These are phyloP conservation scores for Ficedula albicollis DNA, from an alignment of 2,797 vertebrate species.

Conservation along the genomic window DNA sequence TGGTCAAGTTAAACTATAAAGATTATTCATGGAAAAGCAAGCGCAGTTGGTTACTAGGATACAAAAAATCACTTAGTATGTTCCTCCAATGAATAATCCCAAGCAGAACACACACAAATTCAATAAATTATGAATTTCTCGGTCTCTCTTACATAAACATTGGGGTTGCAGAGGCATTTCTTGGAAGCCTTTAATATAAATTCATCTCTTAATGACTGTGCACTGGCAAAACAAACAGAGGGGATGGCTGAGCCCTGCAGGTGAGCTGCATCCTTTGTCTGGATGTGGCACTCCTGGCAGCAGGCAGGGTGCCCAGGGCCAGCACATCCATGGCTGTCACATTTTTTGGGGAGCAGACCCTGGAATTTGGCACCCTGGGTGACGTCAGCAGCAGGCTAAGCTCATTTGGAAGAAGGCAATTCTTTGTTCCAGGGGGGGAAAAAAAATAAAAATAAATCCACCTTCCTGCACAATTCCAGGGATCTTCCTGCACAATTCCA, in stretches of 20 bases:
- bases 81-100: slow-evolving; percentile 54
- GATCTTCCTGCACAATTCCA: neutral
- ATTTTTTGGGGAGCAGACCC: neutral
- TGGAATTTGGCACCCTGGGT: neutral
- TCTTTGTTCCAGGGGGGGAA: neutral
- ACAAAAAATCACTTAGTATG: slow-evolving; percentile 50
- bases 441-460: neutral
- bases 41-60: slow-evolving; percentile 58
- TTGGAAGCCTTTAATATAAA: slow-evolving; percentile 42
- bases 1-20: slow-evolving; percentile 34
- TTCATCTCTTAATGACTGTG: slow-evolving; percentile 29
- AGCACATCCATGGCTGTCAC: neutral
- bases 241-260: neutral
- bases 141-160: slow-evolving; percentile 41
- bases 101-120: slow-evolving; percentile 59
- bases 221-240: slow-evolving; percentile 24
- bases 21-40: slow-evolving; percentile 60
- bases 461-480: neutral
- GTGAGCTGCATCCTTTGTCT: slow-evolving; percentile 44
- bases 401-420: neutral
- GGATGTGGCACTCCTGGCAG: neutral
- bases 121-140: slow-evolving; percentile 60
- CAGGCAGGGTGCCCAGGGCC: neutral
- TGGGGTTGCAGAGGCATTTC: slow-evolving; percentile 21
- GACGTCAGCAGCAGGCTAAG: neutral